A percentile compares a stretch with the other conserved stretches of the same genome.
Evolutionary conservation across 2,797 vertebrate species (phyloP).

Genomic region (Myiothlypis coronata): DNA sequence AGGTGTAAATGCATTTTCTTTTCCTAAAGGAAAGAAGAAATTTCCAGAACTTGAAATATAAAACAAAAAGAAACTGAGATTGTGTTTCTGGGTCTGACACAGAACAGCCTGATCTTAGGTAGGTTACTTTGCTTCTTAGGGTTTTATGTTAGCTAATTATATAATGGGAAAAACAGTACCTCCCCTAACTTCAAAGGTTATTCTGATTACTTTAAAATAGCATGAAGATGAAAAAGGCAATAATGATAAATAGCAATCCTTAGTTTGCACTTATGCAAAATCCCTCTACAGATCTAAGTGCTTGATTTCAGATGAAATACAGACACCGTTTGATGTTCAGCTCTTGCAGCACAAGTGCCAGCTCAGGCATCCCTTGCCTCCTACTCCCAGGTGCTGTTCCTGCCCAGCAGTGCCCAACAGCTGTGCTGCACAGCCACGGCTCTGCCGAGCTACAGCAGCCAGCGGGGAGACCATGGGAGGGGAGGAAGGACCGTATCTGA

Average conservation of each 20-base stretch:
- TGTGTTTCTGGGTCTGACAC: neutral
- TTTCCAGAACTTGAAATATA: neutral
- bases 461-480: neutral
- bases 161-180: constrained; percentile 7
- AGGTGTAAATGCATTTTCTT: neutral
- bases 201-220: constrained; percentile 33
- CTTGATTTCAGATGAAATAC: constrained; percentile 43
- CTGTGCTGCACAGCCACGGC: neutral
- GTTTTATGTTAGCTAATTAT: neutral
- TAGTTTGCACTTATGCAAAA: constrained; percentile 61
- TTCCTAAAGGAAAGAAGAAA: neutral
- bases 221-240: constrained; percentile 45
- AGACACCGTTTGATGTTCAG: constrained; percentile 29
- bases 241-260: constrained; percentile 45
- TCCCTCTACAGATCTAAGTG: constrained; percentile 7
- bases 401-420: neutral
- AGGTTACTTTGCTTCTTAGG: neutral
- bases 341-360: neutral
- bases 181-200: constrained; percentile 41
- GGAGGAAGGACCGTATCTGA: neutral
- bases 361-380: constrained; percentile 8
- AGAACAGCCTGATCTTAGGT: neutral
- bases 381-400: neutral
- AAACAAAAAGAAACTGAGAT: neutral
- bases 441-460: neutral